Evolutionary conservation across 2,888 invertebrate species (phyloP).

Genomic region (Listrodromus nycthemerus): DNA sequence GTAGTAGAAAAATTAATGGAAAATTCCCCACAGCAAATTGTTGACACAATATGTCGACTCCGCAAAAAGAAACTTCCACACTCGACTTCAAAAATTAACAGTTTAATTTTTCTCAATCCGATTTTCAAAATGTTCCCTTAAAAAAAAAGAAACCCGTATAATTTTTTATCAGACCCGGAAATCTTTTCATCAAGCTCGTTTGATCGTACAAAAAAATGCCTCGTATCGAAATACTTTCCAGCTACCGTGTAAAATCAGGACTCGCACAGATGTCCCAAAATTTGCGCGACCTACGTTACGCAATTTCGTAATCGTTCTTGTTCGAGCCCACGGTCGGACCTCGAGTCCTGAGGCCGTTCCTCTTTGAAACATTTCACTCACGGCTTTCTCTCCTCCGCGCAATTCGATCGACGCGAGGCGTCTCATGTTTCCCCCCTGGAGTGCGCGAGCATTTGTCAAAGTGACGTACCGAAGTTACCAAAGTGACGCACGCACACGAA

Average conservation of each 20-base stretch:
- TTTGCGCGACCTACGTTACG: neutral
- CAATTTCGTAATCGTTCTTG: slow-evolving; percentile 11
- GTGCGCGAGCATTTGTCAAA: slow-evolving; percentile 18
- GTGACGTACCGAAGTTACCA: slow-evolving; percentile 46
- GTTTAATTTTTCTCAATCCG: no score
- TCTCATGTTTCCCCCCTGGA: neutral
- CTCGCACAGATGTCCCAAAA: neutral
- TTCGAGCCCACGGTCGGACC: neutral
- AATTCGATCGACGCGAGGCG: slow-evolving; percentile 25
- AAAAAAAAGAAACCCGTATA: no score
- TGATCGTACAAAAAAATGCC: no score
- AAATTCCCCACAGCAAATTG: no score
- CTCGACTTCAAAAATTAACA: no score
- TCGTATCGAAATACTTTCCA: neutral
- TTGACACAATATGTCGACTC: no score
- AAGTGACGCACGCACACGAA: neutral
- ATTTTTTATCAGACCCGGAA: no score
- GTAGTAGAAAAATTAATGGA: no score
- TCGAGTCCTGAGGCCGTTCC: slow-evolving; percentile 2
- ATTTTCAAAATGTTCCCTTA: no score
- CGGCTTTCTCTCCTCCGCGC: slow-evolving; percentile 32
- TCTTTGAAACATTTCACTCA: slow-evolving; percentile 27
- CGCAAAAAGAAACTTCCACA: no score
- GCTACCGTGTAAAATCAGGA: neutral
- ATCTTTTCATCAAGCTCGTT: no score